phyloP scores from a whole-genome alignment of 2,888 invertebrate species.

The Drosophila testacea region DNA sequence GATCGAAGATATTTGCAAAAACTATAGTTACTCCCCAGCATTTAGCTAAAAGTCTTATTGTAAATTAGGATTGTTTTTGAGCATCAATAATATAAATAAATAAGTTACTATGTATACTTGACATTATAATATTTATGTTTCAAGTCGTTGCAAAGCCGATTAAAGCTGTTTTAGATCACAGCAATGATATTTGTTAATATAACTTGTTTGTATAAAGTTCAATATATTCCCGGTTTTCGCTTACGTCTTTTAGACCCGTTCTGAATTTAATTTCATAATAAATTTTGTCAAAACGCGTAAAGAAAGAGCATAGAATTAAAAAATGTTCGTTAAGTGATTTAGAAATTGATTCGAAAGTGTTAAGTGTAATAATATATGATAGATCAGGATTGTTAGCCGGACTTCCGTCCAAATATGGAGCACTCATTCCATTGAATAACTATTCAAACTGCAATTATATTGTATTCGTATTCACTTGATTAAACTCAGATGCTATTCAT shows the following conservation, averaged over 20 bases:
- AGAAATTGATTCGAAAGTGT: not conserved
- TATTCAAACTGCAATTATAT: conserved; percentile 12
- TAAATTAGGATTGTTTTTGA: too few relatives aligned
- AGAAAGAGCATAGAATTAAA: too few relatives aligned
- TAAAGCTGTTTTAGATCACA: not conserved
- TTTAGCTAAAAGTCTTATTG: too few relatives aligned
- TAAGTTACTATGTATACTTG: not conserved
- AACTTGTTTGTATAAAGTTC: conserved; percentile 4
- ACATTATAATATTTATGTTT: not conserved
- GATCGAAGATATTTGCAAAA: not conserved
- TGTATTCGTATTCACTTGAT: conserved; percentile 13
- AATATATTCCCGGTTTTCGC: conserved; percentile 6
- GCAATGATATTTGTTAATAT: not conserved
- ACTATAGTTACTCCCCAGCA: too few relatives aligned
- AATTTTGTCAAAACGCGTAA: conserved; percentile 3
- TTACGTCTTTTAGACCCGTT: conserved; percentile 6
- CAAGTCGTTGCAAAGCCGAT: not conserved
- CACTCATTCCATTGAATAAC: conserved; percentile 10
- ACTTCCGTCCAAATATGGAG: conserved; percentile 17
- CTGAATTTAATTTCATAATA: not conserved
- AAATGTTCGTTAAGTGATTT: too few relatives aligned
- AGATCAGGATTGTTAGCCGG: not conserved
- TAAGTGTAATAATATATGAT: not conserved
- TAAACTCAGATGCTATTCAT: not conserved
- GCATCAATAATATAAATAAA: too few relatives aligned